A percentile compares a stretch with the other conserved stretches of the same genome.
Conservation (phyloP, 2,797 vertebrate species). For the Meda fulgida region DNA sequence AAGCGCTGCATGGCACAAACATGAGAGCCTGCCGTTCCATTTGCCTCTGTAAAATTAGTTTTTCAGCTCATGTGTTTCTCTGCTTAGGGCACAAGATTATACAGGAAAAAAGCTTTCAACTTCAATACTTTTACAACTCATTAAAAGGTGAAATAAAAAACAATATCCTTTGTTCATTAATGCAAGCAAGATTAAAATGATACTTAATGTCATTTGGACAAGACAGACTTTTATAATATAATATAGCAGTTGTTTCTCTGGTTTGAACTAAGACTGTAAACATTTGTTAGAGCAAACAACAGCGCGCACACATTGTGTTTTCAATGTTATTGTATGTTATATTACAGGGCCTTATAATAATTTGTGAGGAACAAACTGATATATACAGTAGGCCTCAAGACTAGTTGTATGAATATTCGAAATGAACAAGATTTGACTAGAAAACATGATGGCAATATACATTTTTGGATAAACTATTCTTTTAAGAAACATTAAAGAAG, state of each 20-base stretch:
- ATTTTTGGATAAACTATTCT: background rate
- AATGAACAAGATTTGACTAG: background rate
- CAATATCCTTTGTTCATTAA: slow-evolving; percentile 67
- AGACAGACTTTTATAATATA: background rate
- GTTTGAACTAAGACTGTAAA: background rate
- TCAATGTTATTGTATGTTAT: background rate
- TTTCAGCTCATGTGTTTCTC: slow-evolving; percentile 16
- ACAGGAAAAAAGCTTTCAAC: slow-evolving; percentile 66
- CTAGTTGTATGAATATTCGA: background rate
- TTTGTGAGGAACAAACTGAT: background rate
- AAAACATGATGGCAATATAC: background rate
- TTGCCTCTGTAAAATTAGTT: slow-evolving; percentile 53
- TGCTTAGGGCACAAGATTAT: slow-evolving; percentile 63
- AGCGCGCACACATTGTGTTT: background rate
- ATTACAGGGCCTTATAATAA: background rate
- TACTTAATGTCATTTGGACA: slow-evolving; percentile 34
- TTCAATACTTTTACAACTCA: slow-evolving; percentile 68
- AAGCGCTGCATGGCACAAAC: slow-evolving; percentile 55
- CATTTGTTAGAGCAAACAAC: slow-evolving; percentile 1
- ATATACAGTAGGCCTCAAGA: background rate
- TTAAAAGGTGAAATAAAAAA: slow-evolving; percentile 64
- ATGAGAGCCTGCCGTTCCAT: slow-evolving; percentile 44
- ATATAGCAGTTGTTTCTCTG: slow-evolving; percentile 7
- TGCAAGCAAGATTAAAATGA: slow-evolving; percentile 39
- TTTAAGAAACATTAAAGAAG: background rate